A percentile compares a stretch with the other conserved stretches of the same genome.
Evolutionary conservation across 2,113 vertebrate genomes (phyloP).

Genomic region (cat (Felis catus)): DNA sequence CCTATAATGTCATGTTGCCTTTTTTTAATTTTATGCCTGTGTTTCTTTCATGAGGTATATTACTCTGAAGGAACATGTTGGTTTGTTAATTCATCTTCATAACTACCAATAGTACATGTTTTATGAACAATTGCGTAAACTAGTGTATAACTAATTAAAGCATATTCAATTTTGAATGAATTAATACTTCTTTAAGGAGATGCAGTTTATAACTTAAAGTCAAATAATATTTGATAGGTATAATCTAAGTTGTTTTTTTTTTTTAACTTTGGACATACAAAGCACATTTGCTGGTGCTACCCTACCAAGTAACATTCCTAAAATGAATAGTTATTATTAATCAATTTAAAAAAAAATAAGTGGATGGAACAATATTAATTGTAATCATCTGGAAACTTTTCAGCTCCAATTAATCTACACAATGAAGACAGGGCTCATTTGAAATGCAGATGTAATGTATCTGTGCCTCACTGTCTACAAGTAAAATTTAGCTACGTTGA

Average conservation of each 20-base stretch:
- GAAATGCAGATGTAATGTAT: slow-evolving; percentile 79
- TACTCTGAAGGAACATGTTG: neutral
- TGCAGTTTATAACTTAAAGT: neutral
- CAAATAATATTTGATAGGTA: neutral
- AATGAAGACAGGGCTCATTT: slow-evolving; percentile 75
- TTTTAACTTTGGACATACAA: neutral
- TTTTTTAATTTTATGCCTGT: neutral
- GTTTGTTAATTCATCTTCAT: neutral
- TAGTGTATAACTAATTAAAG: neutral
- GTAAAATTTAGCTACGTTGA: slow-evolving; percentile 54
- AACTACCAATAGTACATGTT: neutral
- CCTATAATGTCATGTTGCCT: neutral
- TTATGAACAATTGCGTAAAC: neutral
- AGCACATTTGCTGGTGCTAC: slow-evolving; percentile 15
- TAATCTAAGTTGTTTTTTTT: neutral
- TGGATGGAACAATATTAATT: slow-evolving; percentile 55
- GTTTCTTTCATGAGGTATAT: neutral
- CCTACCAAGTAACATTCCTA: slow-evolving; percentile 13
- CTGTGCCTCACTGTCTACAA: slow-evolving; percentile 57
- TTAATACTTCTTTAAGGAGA: neutral
- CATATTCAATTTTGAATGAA: neutral
- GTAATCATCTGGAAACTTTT: slow-evolving; percentile 62
- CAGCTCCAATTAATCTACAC: slow-evolving; percentile 58
- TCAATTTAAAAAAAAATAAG: neutral
- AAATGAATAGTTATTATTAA: slow-evolving; percentile 48